Percentiles rank a stretch among this genome's conserved stretches.
These are phyloP conservation scores for Elephantulus edwardii DNA, from an alignment of 2,113 vertebrate species.

Conservation along the genomic window DNA sequence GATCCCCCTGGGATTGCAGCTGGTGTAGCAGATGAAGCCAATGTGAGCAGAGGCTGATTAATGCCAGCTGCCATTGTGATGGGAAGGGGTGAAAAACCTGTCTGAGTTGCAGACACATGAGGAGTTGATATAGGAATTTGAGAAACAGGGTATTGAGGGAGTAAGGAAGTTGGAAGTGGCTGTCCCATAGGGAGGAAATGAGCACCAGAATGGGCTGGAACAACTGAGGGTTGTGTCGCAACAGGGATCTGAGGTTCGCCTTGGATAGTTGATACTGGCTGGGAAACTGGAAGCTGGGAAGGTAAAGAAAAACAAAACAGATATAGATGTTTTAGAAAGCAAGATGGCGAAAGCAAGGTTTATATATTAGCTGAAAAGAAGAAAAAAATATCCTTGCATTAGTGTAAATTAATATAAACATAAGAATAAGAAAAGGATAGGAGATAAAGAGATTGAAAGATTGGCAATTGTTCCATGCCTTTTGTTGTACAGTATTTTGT, in stretches of 20 bases:
- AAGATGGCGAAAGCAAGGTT: slow-evolving; percentile 84
- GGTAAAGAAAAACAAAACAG: slow-evolving; percentile 87
- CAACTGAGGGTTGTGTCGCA: slow-evolving; percentile 84
- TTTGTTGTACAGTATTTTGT: slow-evolving; percentile 24
- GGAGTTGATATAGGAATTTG: slow-evolving; percentile 83
- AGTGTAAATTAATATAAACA: slow-evolving; percentile 67
- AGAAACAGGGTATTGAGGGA: slow-evolving; percentile 84
- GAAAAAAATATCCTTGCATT: slow-evolving; percentile 50
- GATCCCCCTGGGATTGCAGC: slow-evolving; percentile 81
- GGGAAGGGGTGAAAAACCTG: slow-evolving; percentile 85
- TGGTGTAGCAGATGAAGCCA: slow-evolving; percentile 82
- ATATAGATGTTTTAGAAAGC: slow-evolving; percentile 79
- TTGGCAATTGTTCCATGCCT: slow-evolving; percentile 53
- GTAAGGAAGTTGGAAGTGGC: slow-evolving; percentile 80
- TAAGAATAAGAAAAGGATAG: slow-evolving; percentile 46
- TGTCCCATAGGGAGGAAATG: slow-evolving; percentile 86
- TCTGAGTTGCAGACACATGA: slow-evolving; percentile 82
- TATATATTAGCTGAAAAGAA: slow-evolving; percentile 82
- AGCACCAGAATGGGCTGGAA: slow-evolving; percentile 84
- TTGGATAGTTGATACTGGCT: slow-evolving; percentile 85
- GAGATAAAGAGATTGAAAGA: slow-evolving; percentile 57
- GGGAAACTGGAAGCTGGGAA: slow-evolving; percentile 89
- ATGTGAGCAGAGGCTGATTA: slow-evolving; percentile 83
- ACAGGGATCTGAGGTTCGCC: slow-evolving; percentile 87
- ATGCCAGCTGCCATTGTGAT: slow-evolving; percentile 83